Conservation (phyloP, 2,113 vertebrate species). For the Xenus cinereus region DNA sequence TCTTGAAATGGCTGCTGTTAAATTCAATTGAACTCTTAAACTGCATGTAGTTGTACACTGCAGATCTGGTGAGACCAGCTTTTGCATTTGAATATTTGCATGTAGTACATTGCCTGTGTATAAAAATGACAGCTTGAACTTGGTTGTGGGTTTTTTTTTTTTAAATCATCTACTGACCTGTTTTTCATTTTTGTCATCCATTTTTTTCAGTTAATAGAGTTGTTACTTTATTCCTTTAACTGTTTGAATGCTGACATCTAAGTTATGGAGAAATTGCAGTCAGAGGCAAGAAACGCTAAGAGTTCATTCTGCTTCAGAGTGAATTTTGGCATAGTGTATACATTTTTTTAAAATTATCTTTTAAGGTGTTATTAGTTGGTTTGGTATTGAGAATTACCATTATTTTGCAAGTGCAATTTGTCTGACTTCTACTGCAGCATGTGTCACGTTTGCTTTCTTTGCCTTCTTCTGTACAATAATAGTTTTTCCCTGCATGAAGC, state of each 20-base stretch:
- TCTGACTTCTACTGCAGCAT: not conserved
- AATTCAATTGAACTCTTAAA: not conserved
- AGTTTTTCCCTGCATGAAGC: accelerated
- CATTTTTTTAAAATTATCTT: not conserved
- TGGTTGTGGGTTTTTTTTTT: not conserved
- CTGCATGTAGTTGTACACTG: not conserved
- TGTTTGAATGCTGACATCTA: not conserved
- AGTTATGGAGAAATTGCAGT: not conserved
- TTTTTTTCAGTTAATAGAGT: not conserved
- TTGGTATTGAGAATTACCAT: not conserved
- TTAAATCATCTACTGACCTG: not conserved
- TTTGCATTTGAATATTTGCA: not conserved
- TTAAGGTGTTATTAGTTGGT: not conserved
- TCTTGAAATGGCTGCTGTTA: not conserved
- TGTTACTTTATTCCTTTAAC: not conserved
- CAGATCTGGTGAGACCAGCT: not conserved
- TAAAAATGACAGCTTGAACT: not conserved
- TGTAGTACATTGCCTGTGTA: not conserved
- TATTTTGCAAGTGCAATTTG: not conserved
- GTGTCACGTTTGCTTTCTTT: not conserved
- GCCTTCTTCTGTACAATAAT: accelerated
- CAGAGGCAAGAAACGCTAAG: not conserved
- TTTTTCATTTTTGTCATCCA: not conserved
- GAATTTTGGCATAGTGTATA: not conserved
- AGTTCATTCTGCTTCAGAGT: not conserved